Conservation (phyloP, 2,797 vertebrate genomes). For the Anas georgica region DNA sequence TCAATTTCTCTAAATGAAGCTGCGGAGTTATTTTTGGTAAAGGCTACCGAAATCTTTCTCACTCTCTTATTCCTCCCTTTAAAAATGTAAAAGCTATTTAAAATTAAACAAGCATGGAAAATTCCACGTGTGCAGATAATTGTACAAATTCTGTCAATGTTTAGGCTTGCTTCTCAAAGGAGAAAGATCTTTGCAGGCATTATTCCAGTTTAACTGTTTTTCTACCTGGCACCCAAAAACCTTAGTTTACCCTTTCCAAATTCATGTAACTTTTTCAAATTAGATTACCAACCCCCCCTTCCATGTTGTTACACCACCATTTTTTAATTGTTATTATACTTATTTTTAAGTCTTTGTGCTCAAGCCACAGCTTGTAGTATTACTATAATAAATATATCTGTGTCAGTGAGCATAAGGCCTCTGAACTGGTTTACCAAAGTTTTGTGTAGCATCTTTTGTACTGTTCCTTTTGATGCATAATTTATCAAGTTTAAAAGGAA, state of each 20-base stretch:
- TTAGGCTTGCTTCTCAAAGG: background rate
- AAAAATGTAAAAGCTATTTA: background rate
- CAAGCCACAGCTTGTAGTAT: background rate
- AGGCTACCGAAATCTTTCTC: background rate
- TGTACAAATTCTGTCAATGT: background rate
- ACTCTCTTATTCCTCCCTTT: background rate
- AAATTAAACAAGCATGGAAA: background rate
- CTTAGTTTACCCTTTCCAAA: background rate
- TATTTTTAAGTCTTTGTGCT: background rate
- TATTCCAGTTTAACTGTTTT: background rate
- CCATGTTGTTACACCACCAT: background rate
- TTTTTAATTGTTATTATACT: too few species aligned
- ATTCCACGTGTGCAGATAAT: background rate
- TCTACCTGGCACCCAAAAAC: background rate
- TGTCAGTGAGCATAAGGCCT: background rate
- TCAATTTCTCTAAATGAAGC: background rate
- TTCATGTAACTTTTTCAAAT: background rate
- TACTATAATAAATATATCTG: background rate
- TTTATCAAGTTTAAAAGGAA: slow-evolving; percentile 8
- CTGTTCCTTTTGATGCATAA: slow-evolving; percentile 4
- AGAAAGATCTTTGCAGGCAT: background rate
- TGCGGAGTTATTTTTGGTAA: background rate
- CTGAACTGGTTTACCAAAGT: background rate
- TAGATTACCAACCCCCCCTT: background rate
- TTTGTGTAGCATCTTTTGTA: background rate